Conservation (phyloP, 2,113 vertebrate genomes). For the Calyptomena viridis region DNA sequence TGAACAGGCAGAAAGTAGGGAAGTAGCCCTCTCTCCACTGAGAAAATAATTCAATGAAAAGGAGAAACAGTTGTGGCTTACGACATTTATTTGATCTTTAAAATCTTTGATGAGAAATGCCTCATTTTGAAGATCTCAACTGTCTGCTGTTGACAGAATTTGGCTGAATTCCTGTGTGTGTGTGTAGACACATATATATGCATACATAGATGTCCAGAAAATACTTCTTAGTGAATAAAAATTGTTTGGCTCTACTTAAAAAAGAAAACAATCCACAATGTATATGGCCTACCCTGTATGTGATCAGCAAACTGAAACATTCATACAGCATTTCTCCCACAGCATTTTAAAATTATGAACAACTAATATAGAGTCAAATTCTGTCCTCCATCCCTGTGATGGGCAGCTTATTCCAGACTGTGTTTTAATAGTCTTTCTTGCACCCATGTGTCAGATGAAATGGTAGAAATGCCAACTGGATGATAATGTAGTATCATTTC, state of each 20-base stretch:
- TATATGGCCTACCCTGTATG: not conserved
- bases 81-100: not conserved
- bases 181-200: not conserved
- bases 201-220: not conserved
- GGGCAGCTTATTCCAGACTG: not conserved
- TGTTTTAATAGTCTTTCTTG: not conserved
- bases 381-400: not conserved
- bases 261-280: not conserved
- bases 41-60: not conserved
- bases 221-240: not conserved
- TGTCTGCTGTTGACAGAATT: not conserved
- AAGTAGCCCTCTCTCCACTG: not conserved
- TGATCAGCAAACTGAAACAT: not conserved
- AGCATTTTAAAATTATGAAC: not conserved
- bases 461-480: constrained; percentile 15
- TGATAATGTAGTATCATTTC: constrained; percentile 26
- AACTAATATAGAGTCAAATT: not conserved
- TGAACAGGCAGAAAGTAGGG: not conserved
- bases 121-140: not conserved
- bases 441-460: not conserved
- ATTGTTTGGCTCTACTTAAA: not conserved
- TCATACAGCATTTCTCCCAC: not conserved
- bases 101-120: not conserved
- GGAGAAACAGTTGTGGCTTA: not conserved
- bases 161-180: not conserved